Evolutionary conservation across 2,113 vertebrate genomes (phyloP).

Genomic region (Herpetotheres cachinnans): DNA sequence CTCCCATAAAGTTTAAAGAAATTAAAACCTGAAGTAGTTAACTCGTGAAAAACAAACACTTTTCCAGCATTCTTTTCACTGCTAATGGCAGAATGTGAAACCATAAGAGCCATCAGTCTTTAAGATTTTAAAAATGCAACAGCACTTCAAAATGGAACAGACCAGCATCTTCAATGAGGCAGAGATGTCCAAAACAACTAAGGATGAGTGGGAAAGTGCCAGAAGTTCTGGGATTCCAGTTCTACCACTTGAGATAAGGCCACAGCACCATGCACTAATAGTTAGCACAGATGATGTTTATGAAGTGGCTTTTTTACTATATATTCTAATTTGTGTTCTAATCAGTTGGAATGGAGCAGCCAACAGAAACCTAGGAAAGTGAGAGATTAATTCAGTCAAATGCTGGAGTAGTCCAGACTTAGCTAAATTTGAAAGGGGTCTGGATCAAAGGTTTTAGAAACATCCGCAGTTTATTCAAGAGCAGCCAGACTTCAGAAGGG

Average conservation of each 20-base stretch:
- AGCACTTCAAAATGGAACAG: not conserved
- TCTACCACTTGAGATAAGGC: not conserved
- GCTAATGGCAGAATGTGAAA: not conserved
- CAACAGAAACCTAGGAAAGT: not conserved
- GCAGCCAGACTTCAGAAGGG: not conserved
- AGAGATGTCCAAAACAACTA: not conserved
- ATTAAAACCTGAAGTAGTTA: not conserved
- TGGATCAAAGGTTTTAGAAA: not conserved
- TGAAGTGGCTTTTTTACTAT: not conserved
- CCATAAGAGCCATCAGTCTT: not conserved
- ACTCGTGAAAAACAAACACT: not conserved
- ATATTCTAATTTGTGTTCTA: not conserved
- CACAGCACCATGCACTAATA: not conserved
- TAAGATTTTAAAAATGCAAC: not conserved
- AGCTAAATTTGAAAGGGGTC: not conserved
- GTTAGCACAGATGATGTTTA: not conserved
- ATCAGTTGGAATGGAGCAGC: not conserved
- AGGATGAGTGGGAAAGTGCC: not conserved
- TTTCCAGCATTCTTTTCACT: not conserved
- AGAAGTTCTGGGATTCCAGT: not conserved
- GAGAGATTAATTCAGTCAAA: not conserved
- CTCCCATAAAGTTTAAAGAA: not conserved
- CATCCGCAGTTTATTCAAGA: not conserved
- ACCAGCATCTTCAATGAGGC: not conserved
- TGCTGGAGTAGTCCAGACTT: not conserved